phyloP scores from a whole-genome alignment of 2,797 vertebrate genomes.

The Benthosema pterotum region DNA sequence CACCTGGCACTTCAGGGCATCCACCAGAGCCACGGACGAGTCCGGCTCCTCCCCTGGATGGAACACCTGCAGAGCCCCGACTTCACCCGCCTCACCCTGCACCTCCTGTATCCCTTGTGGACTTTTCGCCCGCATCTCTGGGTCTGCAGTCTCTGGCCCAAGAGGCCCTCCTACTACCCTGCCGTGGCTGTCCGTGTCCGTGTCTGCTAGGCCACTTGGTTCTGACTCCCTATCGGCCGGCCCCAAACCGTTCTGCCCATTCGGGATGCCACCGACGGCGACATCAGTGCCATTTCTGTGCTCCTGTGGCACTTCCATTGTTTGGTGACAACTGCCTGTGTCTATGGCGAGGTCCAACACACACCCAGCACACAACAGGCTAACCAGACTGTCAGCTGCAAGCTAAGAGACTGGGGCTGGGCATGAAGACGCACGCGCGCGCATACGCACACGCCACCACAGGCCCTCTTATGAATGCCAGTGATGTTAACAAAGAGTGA shows the following conservation, averaged over 20 bases:
- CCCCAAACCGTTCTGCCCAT: slow-evolving; percentile 38
- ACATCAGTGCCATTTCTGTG: slow-evolving; percentile 47
- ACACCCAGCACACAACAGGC: slow-evolving; percentile 18
- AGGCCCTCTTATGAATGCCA: slow-evolving; percentile 66
- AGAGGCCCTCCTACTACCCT: slow-evolving; percentile 18
- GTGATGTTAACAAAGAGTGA: slow-evolving; percentile 67
- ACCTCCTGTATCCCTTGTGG: slow-evolving; percentile 25
- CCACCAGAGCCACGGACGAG: slow-evolving; percentile 50
- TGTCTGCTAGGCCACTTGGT: not conserved
- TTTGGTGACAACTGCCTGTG: slow-evolving; percentile 46
- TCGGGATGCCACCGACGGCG: slow-evolving; percentile 25
- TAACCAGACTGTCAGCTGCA: slow-evolving; percentile 56
- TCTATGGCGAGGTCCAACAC: slow-evolving; percentile 31
- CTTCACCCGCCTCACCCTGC: slow-evolving; percentile 20
- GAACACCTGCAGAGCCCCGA: slow-evolving; percentile 56
- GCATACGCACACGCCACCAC: slow-evolving; percentile 13
- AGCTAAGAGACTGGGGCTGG: slow-evolving; percentile 49
- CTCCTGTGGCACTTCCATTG: slow-evolving; percentile 70
- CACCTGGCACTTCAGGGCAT: slow-evolving; percentile 91
- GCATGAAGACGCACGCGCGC: slow-evolving; percentile 17
- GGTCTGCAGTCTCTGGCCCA: slow-evolving; percentile 23
- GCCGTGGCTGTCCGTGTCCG: slow-evolving; percentile 16
- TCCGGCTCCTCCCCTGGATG: slow-evolving; percentile 44
- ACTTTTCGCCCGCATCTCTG: slow-evolving; percentile 25
- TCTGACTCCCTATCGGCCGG: slow-evolving; percentile 27